Percentiles rank a stretch among this genome's conserved stretches.
phyloP scores from a whole-genome alignment of 2,113 vertebrate species.

The Sardina pilchardus region DNA sequence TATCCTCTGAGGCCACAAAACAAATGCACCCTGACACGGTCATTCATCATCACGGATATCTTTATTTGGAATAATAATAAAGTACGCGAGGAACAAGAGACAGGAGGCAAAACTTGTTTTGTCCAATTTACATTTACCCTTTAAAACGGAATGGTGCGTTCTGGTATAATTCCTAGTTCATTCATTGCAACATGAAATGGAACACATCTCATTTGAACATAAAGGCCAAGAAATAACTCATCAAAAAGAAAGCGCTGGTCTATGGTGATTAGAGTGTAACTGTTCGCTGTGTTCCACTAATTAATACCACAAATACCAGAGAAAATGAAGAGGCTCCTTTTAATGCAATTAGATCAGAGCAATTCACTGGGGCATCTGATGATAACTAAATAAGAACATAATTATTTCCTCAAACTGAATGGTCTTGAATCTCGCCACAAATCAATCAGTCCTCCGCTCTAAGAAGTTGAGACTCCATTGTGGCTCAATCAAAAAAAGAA shows the following conservation, averaged over 20 bases:
- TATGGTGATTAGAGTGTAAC: background rate
- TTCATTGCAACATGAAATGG: background rate
- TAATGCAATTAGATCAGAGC: slow-evolving; percentile 39
- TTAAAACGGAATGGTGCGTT: background rate
- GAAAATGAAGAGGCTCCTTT: slow-evolving; percentile 29
- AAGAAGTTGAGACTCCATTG: slow-evolving; percentile 91
- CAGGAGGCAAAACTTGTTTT: background rate
- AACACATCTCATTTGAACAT: background rate
- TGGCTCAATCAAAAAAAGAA: slow-evolving; percentile 92
- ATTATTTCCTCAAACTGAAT: slow-evolving; percentile 88
- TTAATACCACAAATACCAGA: slow-evolving; percentile 11
- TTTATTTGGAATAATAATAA: slow-evolving; percentile 19
- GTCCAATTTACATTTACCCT: background rate
- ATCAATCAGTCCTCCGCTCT: slow-evolving; percentile 85
- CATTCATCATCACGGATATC: slow-evolving; percentile 1
- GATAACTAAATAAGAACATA: slow-evolving; percentile 84
- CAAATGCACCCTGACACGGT: background rate
- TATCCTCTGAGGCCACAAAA: slow-evolving; percentile 49
- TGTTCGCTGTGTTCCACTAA: background rate
- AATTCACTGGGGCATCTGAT: slow-evolving; percentile 61
- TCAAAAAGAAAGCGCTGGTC: background rate
- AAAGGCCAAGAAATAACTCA: background rate
- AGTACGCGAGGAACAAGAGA: background rate
- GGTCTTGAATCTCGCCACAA: slow-evolving; percentile 84
- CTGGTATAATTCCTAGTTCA: background rate